phyloP scores from a whole-genome alignment of 1,140 invertebrate species.

The Drosophila oshimai region DNA sequence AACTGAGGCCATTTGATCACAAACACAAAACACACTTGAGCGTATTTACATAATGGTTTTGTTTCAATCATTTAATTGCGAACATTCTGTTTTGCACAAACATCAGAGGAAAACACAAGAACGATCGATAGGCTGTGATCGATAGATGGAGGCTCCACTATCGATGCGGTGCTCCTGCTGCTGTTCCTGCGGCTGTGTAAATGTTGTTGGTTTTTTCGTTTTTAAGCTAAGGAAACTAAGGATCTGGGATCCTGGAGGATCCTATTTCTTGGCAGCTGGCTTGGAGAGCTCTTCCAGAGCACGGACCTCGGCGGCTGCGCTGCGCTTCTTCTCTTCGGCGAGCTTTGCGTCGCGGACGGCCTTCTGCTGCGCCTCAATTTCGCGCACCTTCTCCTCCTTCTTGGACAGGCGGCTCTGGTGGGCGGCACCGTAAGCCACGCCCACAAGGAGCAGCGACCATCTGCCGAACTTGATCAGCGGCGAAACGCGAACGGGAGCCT shows the following conservation, averaged over 20 bases:
- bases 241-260: not conserved
- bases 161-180: not conserved
- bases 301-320: conserved; percentile 79
- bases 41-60: conserved; percentile 2
- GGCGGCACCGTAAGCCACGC: conserved; percentile 88
- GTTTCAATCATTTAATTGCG: conserved; percentile 45
- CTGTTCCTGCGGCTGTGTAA: conserved; percentile 7
- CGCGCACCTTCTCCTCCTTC: conserved; percentile 86
- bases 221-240: conserved; percentile 37
- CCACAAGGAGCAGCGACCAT: conserved; percentile 88
- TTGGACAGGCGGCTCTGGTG: conserved; percentile 87
- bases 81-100: conserved; percentile 27
- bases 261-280: conserved; percentile 43
- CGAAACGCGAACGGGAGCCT: conserved; percentile 87
- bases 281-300: conserved; percentile 70
- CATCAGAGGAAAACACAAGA: conserved; percentile 27
- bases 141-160: conserved; percentile 1
- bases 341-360: conserved; percentile 87
- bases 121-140: conserved; percentile 17
- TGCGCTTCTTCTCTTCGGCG: conserved; percentile 86
- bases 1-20: not conserved
- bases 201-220: conserved; percentile 39
- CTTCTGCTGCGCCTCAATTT: conserved; percentile 87
- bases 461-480: conserved; percentile 89
- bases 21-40: conserved; percentile 5